These are phyloP conservation scores for Cheilosia impressa DNA, from an alignment of 2,888 invertebrate species.

Conservation along the genomic window DNA sequence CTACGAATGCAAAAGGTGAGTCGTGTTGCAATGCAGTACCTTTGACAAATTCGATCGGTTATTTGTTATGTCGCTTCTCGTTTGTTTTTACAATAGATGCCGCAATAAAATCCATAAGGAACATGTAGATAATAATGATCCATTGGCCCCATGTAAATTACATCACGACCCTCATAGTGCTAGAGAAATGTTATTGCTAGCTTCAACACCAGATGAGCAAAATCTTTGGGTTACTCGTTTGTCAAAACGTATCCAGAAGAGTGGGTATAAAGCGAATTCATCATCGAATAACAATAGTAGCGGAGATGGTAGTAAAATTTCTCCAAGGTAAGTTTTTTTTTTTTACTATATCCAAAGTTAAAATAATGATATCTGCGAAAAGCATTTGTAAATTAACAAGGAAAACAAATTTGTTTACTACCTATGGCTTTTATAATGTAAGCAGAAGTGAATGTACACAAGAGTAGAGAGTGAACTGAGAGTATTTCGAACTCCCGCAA, in stretches of 20 bases:
- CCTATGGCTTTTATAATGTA: not conserved
- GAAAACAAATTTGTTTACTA: not conserved
- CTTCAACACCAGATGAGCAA: slow-evolving; percentile 93
- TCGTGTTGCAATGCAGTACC: slow-evolving; percentile 3
- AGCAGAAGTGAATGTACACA: slow-evolving; percentile 40
- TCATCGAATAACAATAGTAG: slow-evolving; percentile 84
- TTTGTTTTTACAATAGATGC: slow-evolving; percentile 86
- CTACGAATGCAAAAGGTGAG: slow-evolving; percentile 94
- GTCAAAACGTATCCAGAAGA: slow-evolving; percentile 95
- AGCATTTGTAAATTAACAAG: slow-evolving; percentile 18
- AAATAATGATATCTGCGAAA: not conserved
- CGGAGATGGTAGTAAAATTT: slow-evolving; percentile 88
- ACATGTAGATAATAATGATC: slow-evolving; percentile 93
- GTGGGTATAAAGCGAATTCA: slow-evolving; percentile 94
- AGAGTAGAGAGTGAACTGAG: too few species aligned
- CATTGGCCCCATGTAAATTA: slow-evolving; percentile 97
- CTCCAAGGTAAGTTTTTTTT: slow-evolving; percentile 87
- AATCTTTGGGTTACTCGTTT: slow-evolving; percentile 96
- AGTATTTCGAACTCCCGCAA: too few species aligned
- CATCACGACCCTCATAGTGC: slow-evolving; percentile 97
- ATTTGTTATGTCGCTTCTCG: slow-evolving; percentile 36
- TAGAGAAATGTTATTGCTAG: slow-evolving; percentile 96
- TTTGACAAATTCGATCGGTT: slow-evolving; percentile 17
- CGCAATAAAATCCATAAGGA: slow-evolving; percentile 99
- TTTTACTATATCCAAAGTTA: not conserved